A percentile compares a stretch with the other conserved stretches of the same genome.
These are phyloP conservation scores for Equus quagga DNA, from an alignment of 2,113 vertebrate species.

Conservation along the genomic window DNA sequence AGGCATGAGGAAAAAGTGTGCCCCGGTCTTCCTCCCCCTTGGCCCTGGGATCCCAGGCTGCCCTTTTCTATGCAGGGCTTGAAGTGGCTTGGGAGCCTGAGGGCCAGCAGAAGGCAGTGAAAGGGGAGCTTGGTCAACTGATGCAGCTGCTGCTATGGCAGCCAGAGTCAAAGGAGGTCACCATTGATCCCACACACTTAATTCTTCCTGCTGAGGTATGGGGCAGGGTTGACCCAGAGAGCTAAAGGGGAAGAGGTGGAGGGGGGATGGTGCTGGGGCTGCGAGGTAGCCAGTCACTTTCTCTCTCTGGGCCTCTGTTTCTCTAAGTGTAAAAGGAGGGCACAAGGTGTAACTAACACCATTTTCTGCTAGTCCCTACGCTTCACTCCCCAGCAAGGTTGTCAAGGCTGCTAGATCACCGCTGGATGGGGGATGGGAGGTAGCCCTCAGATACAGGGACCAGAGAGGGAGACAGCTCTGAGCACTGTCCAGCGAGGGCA, in stretches of 20 bases:
- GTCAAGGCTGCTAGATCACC: background rate
- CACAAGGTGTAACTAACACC: background rate
- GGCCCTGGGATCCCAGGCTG: background rate
- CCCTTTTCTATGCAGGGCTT: background rate
- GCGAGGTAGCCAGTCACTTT: background rate
- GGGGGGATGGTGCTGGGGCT: background rate
- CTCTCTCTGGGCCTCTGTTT: background rate
- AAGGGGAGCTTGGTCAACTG: constrained; percentile 18
- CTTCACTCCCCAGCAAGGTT: background rate
- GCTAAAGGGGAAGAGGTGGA: background rate
- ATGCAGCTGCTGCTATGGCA: constrained; percentile 13
- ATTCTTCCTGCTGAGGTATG: background rate
- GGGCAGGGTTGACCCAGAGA: background rate
- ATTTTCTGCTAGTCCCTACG: background rate
- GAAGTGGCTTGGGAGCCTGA: background rate
- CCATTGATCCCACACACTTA: constrained; percentile 38
- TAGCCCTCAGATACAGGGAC: background rate
- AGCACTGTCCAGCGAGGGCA: background rate
- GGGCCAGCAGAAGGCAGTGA: constrained; percentile 51
- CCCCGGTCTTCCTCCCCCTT: background rate
- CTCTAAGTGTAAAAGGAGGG: constrained; percentile 16
- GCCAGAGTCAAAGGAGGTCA: constrained; percentile 69
- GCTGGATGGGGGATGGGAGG: too few relatives aligned
- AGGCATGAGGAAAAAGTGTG: background rate
- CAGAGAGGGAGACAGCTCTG: background rate